Base-by-base conservation (phyloP, 2,113 vertebrate species). In the Tenebrosternarchus preto region DNA sequence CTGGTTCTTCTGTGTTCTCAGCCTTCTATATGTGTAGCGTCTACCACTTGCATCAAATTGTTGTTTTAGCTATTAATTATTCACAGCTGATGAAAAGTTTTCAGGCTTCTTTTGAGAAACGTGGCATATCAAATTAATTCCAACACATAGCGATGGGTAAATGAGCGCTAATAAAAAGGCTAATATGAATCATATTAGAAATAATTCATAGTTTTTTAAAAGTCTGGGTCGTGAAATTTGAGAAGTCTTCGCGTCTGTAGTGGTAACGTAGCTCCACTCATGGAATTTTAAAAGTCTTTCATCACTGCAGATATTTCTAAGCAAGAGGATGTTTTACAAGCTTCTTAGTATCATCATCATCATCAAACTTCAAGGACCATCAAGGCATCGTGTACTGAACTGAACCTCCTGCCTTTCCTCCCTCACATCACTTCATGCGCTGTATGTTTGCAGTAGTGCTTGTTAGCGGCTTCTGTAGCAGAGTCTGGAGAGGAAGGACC, bases 171-270 rank as follows among this genome's bases (percentile, higher is more conserved):
- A 31, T 66, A 66, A 25, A 22, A 39, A 33, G 1, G 39, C 12
- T 20, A 39, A 68, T 68, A 36, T 39, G 33, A 15, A 33, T 66
- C 17, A 12, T 60, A 64, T 50, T 50, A 12, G 33, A 24, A 60
- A 1, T 66, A 39, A 66, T 66, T 66, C 43, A 66, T n/a, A 66
- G 63, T n/a, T 68, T 67, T 66, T 39, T 50, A 50, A 50, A 36
- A 50, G 43, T 50, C 43, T 50, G 12, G 39, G 12, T 39, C 64
- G 15, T 68, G 6, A 36, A 22, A 20, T 4, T 17, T 68, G 36
- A 68, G 36, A 20, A 59, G 19, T 20, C 56, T n/a, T 59, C 22
- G 56, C n/a, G 2, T 59, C n/a, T 59, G 12, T 20, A 59, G 56
- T 20, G 17, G 29, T 33, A 24, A 4, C 15, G n/a, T 39, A 19